Evolutionary conservation across 2,888 invertebrate species (phyloP).

Genomic region (Orchesella flavescens): DNA sequence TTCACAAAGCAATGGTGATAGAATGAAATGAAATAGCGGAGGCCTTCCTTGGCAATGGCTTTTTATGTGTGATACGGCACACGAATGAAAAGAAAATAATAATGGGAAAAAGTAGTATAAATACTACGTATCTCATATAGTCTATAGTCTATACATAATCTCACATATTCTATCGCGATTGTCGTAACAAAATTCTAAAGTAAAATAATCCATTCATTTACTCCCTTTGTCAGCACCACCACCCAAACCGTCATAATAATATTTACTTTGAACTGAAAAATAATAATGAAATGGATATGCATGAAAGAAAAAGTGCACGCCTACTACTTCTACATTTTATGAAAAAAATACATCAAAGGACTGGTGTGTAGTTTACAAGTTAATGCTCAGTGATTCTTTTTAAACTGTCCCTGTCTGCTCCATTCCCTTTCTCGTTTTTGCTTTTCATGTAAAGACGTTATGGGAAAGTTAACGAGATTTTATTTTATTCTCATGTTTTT

Average conservation of each 20-base stretch:
- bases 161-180: background rate
- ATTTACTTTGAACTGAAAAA: conserved; percentile 16
- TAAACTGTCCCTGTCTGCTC: conserved; percentile 11
- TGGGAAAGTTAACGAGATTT: conserved; percentile 14
- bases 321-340: background rate
- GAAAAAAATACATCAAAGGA: background rate
- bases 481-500: conserved; percentile 12
- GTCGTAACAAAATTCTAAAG: background rate
- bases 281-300: conserved; percentile 1
- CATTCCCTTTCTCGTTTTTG: background rate
- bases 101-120: background rate
- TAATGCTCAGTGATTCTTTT: conserved; percentile 2
- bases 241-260: background rate
- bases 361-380: background rate
- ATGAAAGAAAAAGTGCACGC: background rate
- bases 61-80: too few species aligned
- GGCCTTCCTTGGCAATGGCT: too few species aligned
- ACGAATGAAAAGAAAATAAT: background rate
- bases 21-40: too few species aligned
- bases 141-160: background rate
- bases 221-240: conserved; percentile 12
- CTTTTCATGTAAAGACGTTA: background rate
- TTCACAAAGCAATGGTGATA: background rate
- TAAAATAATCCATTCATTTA: conserved; percentile 10
- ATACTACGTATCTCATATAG: background rate